These are phyloP conservation scores for Antheraea pernyi DNA, from an alignment of 1,140 invertebrate species.

Conservation along the genomic window DNA sequence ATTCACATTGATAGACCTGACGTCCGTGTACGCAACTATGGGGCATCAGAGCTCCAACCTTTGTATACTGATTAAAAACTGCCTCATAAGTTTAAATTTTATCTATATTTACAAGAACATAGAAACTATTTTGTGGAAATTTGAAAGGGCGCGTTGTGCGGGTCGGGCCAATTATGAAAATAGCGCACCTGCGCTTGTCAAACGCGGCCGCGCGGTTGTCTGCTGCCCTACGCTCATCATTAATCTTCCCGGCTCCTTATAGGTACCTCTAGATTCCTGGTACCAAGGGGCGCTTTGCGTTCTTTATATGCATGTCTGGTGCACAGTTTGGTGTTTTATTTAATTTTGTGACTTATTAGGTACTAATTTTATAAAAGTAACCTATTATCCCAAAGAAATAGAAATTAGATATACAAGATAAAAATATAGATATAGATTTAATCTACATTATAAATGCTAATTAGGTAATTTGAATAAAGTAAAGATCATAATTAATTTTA, in stretches of 20 bases:
- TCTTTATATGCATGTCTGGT: conserved; percentile 18
- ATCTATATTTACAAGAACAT: too few relatives aligned
- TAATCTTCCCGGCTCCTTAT: conserved; percentile 71
- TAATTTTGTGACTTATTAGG: conserved; percentile 5
- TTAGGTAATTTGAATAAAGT: too few relatives aligned
- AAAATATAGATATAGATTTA: too few relatives aligned
- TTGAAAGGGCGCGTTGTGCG: conserved; percentile 54
- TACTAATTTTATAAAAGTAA: too few relatives aligned
- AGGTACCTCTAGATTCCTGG: conserved; percentile 51
- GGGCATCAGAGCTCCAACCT: too few relatives aligned
- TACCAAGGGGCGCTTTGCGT: conserved; percentile 43
- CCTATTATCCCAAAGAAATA: too few relatives aligned
- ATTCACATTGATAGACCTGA: too few relatives aligned
- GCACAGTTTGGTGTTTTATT: not conserved
- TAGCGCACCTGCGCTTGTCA: conserved; percentile 77
- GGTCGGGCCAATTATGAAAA: conserved; percentile 78
- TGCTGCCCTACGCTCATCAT: conserved; percentile 55
- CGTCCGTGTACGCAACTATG: too few relatives aligned
- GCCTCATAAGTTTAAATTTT: not conserved
- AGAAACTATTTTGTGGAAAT: conserved; percentile 36
- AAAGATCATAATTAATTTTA: too few relatives aligned
- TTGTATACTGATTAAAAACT: too few relatives aligned
- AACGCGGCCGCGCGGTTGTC: conserved; percentile 72
- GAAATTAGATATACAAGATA: too few relatives aligned
- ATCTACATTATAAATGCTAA: too few relatives aligned